Evolutionary conservation across 2,888 invertebrate species (phyloP), one percentile per base, ranked within the genome.

Genomic region (Phortica magna): DNA sequence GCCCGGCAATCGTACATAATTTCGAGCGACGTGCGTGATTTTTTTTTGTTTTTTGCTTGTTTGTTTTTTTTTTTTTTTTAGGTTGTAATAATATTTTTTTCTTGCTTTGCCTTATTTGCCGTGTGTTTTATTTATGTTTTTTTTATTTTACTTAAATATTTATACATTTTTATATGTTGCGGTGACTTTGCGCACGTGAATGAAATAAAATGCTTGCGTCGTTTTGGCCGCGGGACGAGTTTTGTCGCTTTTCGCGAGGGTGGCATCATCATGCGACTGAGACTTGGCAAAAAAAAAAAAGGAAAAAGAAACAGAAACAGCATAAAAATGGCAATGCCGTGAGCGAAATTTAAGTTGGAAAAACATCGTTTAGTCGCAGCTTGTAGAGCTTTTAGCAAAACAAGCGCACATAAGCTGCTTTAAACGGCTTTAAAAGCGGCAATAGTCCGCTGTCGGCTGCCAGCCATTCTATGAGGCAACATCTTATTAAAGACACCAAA

Each of bases 81-180:
- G 43, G 5, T 61, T 61, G 19, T 61, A 61, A 61, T 7, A 22
- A 61, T 22, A 61, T 61, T 61, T 61, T 17, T 9, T 68, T 77
- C 65, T 76, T 31, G 19, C 1, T 59, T 65, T 41, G 3, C 39
- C n/a, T 59, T 73, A 17, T 43, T 76, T 57, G 67, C 41, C 73
- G 31, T 71, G 19, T 10, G 73, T 78, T 41, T 70, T 39, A 39
- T 73, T 73, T 75, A 61, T 77, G 70, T 76, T 42, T 64, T 65
- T 39, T 74, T 17, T 39, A 57, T 55, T 31, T 19, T 82, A 79
- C 41, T 41, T 42, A 39, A 67, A 67, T 67, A 64, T 67, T 67
- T 67, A 67, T 67, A 67, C 31, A 67, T 9, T 67, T 67, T 67
- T 67, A 67, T 41, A 41, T 19, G 67, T 67, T 67, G 67, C 42